phyloP scores from a whole-genome alignment of 2,888 invertebrate species.

The Meteorus colon region DNA sequence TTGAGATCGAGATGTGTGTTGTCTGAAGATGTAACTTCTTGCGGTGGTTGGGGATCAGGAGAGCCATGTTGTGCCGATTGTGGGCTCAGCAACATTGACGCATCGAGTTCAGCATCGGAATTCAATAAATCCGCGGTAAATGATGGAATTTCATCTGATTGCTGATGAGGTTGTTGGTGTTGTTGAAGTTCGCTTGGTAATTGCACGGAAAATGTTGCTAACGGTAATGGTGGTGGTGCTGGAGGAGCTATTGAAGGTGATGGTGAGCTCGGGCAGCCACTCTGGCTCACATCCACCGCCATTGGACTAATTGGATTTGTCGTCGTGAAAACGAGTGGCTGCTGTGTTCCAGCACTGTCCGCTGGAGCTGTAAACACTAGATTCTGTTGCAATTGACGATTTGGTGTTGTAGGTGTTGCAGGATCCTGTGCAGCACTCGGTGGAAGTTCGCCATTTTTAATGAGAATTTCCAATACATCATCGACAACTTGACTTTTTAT shows the following conservation, averaged over 20 bases:
- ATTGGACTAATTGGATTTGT: conserved; percentile 67
- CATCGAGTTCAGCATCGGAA: conserved; percentile 73
- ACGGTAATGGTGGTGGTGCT: conserved; percentile 72
- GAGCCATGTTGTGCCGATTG: conserved; percentile 65
- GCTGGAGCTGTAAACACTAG: conserved; percentile 69
- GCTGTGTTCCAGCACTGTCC: conserved; percentile 62
- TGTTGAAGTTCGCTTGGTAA: conserved; percentile 65
- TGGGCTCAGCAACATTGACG: conserved; percentile 69
- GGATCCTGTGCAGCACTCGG: conserved; percentile 89
- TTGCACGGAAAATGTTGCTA: conserved; percentile 71
- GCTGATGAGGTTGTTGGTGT: conserved; percentile 55
- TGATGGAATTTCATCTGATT: conserved; percentile 62
- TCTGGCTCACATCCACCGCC: conserved; percentile 68
- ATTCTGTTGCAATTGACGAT: conserved; percentile 70
- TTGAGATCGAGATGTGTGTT: conserved; percentile 69
- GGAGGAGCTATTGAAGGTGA: conserved; percentile 63
- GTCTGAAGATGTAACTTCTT: conserved; percentile 70
- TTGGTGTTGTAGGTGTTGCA: conserved; percentile 76
- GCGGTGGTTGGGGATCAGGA: conserved; percentile 70
- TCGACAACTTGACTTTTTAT: conserved; percentile 88
- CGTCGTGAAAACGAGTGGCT: conserved; percentile 65
- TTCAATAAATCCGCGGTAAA: conserved; percentile 66
- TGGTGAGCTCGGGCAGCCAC: conserved; percentile 65
- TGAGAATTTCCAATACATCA: conserved; percentile 94
- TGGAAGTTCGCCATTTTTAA: conserved; percentile 93